Base-by-base conservation (phyloP, 1,140 invertebrate species). In the Leptoteleia sp. region DNA sequence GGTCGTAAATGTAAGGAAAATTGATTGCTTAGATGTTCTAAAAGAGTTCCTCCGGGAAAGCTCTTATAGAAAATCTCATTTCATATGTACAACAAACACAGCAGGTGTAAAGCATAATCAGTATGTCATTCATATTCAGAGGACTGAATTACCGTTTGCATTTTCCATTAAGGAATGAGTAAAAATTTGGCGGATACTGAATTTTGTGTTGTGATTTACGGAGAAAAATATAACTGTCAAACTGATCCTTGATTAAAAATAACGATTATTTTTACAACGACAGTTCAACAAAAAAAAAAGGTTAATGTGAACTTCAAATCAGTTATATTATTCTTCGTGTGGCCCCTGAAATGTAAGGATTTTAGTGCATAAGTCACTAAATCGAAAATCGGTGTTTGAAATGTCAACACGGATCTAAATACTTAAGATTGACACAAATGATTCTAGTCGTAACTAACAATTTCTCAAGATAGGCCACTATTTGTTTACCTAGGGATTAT, bases 391-490 rank as follows among this genome's bases (percentile, higher is more conserved):
- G 19, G 5, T 5, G 19, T 5, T 22, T 22, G 5, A 22, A 22
- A 22, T 5, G n/a, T n/a, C n/a, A n/a, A n/a, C n/a, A n/a, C n/a
- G n/a, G 19, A 22, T 22, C 2, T 5, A 25, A 50, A 50, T 45
- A 43, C 16, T 61, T 43, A 16, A 67, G 25, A 50, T 6, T 48
- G 40, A 57, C 62, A 52, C 31, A 59, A 61, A 54, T 67, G 38
- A 47, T 67, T 64, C 73, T 77, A 77, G 59, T 71, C 75, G 43
- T 70, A 65, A 37, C 75, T 77, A 77, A 65, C 15, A 31, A 52
- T 71, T 59, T 75, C 50, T 48, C 17, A 65, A 77, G 71, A 65
- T 77, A 77, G 75, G 67, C 75, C 75, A 64, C 75, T 77, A 77
- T 75, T 67, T 59, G 38, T 37, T 65, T 40, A 54, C 62, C 37